phyloP scores from a whole-genome alignment of 2,888 invertebrate species.

The Atrina japonica region DNA sequence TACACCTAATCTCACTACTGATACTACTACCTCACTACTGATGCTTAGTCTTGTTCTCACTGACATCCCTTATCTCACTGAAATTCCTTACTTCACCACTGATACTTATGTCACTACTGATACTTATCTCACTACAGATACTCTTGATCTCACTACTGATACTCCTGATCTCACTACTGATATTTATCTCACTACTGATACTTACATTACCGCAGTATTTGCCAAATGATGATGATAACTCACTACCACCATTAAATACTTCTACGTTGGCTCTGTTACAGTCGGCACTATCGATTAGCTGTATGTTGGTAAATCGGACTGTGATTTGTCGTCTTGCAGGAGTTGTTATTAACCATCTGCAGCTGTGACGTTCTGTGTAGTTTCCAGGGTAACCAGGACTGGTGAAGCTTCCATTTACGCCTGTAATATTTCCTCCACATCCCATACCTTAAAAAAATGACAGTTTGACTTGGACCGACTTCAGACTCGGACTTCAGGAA shows the following conservation, averaged over 20 bases:
- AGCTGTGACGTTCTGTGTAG: conserved; percentile 90
- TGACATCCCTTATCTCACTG: no score
- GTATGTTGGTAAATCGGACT: conserved; percentile 85
- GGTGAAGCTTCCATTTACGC: conserved; percentile 87
- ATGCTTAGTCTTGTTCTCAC: neutral
- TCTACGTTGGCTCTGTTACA: conserved; percentile 66
- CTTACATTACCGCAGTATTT: conserved; percentile 67
- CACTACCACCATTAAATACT: conserved; percentile 57
- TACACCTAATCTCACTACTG: no score
- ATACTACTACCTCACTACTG: no score
- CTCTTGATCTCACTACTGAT: neutral
- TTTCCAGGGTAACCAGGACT: conserved; percentile 92
- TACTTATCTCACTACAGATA: no score
- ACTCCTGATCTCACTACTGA: no score
- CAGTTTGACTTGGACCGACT: no score
- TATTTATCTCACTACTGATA: no score
- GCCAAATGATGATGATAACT: conserved; percentile 47
- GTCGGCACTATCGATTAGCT: conserved; percentile 49
- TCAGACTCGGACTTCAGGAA: no score
- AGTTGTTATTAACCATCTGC: conserved; percentile 88
- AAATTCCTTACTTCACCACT: no score
- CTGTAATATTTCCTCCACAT: conserved; percentile 84
- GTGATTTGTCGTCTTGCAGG: conserved; percentile 87
- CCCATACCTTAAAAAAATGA: conserved; percentile 80
- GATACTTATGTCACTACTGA: no score